Evolutionary conservation across 1,140 invertebrate genomes (phyloP).

Genomic region (Drosophila setifemur): DNA sequence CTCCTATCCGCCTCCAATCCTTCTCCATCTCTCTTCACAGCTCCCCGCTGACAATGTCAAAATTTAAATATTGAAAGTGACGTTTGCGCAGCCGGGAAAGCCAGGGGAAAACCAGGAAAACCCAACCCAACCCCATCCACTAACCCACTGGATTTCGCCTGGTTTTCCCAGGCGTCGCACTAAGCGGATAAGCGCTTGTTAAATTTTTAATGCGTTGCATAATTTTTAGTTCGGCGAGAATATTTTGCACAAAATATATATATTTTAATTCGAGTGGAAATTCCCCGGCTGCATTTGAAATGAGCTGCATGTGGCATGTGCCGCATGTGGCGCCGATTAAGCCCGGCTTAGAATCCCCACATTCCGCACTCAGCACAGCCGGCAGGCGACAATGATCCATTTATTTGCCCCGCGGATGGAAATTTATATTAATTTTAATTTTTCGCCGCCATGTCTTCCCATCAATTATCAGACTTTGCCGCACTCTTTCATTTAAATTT

Average conservation of each 20-base stretch:
- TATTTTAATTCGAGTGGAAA: slow-evolving; percentile 62
- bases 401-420: slow-evolving; percentile 21
- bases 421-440: slow-evolving; percentile 43
- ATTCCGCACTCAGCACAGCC: slow-evolving; percentile 3
- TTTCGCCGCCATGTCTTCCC: slow-evolving; percentile 10
- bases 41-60: slow-evolving; percentile 68
- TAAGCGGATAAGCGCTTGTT: slow-evolving; percentile 79
- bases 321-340: slow-evolving; percentile 16
- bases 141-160: neutral
- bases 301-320: slow-evolving; percentile 34
- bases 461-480: slow-evolving; percentile 37
- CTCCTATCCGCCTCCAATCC: neutral
- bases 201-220: slow-evolving; percentile 80
- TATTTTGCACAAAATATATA: slow-evolving; percentile 59
- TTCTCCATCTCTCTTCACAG: neutral
- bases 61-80: slow-evolving; percentile 76
- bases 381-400: slow-evolving; percentile 35
- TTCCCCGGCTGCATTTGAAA: slow-evolving; percentile 43
- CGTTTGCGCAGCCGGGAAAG: slow-evolving; percentile 15
- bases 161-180: slow-evolving; percentile 54
- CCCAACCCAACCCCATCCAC: neutral
- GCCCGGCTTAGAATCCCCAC: slow-evolving; percentile 23
- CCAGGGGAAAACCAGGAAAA: neutral
- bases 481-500: slow-evolving; percentile 38
- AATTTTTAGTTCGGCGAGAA: slow-evolving; percentile 70